These are phyloP conservation scores for Psilopsiagon aymara DNA, from an alignment of 2,113 vertebrate genomes.

Conservation along the genomic window DNA sequence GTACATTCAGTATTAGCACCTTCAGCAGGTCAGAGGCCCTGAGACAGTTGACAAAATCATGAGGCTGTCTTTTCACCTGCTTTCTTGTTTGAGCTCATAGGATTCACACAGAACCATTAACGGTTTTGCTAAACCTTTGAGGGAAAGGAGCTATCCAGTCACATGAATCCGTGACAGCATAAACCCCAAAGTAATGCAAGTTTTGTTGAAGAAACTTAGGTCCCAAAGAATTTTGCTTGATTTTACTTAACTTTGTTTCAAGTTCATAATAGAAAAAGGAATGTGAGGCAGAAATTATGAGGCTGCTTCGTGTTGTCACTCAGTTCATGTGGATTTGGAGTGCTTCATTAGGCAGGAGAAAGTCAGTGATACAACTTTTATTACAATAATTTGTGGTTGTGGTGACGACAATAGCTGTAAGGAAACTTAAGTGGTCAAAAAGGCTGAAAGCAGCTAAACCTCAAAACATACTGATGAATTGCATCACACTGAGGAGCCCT, in stretches of 20 bases:
- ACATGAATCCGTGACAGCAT: background rate
- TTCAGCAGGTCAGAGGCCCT: background rate
- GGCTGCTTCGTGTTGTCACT: background rate
- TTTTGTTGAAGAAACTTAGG: background rate
- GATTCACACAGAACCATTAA: background rate
- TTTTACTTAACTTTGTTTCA: background rate
- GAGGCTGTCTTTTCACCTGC: background rate
- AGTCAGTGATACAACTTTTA: background rate
- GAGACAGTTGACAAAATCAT: background rate
- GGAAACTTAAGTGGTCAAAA: background rate
- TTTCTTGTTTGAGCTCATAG: background rate
- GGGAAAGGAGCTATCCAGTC: background rate
- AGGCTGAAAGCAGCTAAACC: background rate
- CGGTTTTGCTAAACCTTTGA: background rate
- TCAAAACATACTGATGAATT: background rate
- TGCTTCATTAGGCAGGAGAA: background rate
- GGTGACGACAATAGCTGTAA: background rate
- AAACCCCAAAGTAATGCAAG: background rate
- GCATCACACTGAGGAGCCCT: background rate
- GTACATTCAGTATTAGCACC: background rate
- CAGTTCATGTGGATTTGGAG: background rate
- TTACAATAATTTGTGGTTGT: background rate
- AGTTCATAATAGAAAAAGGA: background rate
- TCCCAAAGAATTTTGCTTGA: background rate
- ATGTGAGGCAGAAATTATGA: accelerated